Evolutionary conservation across 2,888 invertebrate genomes (phyloP).

Genomic region (Macrosiphum euphorbiae): DNA sequence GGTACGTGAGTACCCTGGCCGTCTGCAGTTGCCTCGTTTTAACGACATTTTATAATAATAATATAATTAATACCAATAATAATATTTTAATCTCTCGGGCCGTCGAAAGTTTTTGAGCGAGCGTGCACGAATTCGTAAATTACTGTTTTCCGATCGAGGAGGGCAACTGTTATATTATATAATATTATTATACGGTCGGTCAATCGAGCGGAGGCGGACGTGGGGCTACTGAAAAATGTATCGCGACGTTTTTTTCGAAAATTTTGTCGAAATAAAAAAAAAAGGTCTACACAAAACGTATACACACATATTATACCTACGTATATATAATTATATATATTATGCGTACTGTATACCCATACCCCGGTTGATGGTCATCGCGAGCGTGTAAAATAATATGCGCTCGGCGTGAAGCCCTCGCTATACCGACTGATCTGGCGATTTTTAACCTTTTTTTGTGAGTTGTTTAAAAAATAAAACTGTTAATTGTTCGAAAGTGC

Average conservation of each 20-base stretch:
- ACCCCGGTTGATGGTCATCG: neutral
- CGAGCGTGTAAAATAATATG: neutral
- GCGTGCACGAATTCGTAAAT: conserved; percentile 9
- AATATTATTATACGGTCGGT: neutral
- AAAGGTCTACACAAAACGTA: neutral
- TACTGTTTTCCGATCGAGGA: neutral
- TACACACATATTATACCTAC: neutral
- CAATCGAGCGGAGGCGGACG: neutral
- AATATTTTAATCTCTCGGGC: conserved; percentile 21
- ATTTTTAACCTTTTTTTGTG: conserved; percentile 19
- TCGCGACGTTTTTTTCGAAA: neutral
- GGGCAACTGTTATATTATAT: neutral
- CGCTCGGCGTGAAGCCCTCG: neutral
- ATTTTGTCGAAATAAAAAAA: neutral
- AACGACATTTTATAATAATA: neutral
- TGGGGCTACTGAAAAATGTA: conserved; percentile 16
- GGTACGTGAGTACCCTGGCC: neutral
- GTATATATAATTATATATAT: neutral
- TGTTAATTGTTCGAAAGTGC: neutral
- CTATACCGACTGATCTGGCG: neutral
- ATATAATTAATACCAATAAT: neutral
- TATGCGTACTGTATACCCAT: neutral
- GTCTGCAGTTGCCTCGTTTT: neutral
- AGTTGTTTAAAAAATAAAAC: neutral
- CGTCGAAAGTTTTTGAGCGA: neutral